Evolutionary conservation across 2,113 vertebrate genomes (phyloP).

Genomic region (Ginglymostoma cirratum): DNA sequence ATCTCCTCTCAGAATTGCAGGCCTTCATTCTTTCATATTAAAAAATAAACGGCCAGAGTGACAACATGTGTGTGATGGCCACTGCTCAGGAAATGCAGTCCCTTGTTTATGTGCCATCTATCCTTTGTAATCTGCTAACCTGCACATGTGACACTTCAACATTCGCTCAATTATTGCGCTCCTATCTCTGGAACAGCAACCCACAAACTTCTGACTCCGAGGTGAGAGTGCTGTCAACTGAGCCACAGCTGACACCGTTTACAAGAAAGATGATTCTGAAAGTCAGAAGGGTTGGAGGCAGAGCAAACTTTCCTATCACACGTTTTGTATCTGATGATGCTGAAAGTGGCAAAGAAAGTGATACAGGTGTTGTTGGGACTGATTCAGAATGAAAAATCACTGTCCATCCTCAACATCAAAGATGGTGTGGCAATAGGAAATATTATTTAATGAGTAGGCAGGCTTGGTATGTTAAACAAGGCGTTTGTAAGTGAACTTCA

Average conservation of each 20-base stretch:
- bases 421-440: not conserved
- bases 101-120: not conserved
- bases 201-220: not conserved
- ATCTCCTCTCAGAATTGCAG: no score
- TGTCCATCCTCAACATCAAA: not conserved
- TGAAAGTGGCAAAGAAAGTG: not conserved
- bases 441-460: not conserved
- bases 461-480: not conserved
- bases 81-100: no score
- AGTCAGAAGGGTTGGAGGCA: not conserved
- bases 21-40: no score
- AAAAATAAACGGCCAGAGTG: no score
- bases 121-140: not conserved
- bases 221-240: not conserved
- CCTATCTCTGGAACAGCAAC: not conserved
- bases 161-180: not conserved
- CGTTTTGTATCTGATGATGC: not conserved
- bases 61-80: no score
- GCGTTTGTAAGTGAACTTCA: not conserved
- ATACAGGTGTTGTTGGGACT: not conserved
- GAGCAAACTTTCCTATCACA: not conserved
- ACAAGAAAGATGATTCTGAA: not conserved
- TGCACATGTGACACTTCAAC: not conserved
- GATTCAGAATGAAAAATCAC: not conserved
- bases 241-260: not conserved